Conservation (phyloP, 2,113 vertebrate genomes). For the Miniopterus natalensis region DNA sequence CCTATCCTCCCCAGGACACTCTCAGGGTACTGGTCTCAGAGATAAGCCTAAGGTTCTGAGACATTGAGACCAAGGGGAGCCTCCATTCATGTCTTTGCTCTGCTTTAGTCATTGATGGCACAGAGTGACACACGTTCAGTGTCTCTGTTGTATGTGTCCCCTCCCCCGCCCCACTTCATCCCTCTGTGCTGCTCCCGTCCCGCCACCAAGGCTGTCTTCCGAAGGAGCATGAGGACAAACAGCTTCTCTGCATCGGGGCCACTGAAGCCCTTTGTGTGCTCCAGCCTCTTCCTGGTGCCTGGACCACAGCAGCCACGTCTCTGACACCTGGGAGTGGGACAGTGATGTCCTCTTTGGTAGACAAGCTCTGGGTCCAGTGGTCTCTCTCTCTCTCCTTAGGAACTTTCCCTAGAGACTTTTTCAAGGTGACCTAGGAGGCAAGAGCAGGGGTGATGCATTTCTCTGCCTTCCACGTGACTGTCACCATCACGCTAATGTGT, state of each 20-base stretch:
- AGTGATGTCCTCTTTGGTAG: neutral
- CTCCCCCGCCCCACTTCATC: neutral
- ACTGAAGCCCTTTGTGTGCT: neutral
- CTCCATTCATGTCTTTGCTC: neutral
- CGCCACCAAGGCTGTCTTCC: neutral
- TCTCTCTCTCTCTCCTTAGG: neutral
- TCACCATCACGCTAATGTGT: neutral
- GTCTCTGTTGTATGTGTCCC: neutral
- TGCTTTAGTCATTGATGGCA: rapidly evolving
- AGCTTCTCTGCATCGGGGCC: rapidly evolving
- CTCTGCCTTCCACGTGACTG: neutral
- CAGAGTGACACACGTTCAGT: neutral
- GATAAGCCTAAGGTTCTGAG: neutral
- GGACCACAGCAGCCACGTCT: no score
- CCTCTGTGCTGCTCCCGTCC: neutral
- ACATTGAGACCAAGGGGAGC: neutral
- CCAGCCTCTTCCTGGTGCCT: neutral
- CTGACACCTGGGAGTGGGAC: no score
- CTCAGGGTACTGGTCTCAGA: neutral
- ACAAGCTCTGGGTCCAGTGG: neutral
- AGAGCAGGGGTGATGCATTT: rapidly evolving
- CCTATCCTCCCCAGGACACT: neutral
- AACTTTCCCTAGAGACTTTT: neutral
- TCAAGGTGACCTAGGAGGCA: neutral
- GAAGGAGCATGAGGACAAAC: neutral